Evolutionary conservation across 2,113 vertebrate genomes (phyloP).

Genomic region (Chaetorhynchus papuensis): DNA sequence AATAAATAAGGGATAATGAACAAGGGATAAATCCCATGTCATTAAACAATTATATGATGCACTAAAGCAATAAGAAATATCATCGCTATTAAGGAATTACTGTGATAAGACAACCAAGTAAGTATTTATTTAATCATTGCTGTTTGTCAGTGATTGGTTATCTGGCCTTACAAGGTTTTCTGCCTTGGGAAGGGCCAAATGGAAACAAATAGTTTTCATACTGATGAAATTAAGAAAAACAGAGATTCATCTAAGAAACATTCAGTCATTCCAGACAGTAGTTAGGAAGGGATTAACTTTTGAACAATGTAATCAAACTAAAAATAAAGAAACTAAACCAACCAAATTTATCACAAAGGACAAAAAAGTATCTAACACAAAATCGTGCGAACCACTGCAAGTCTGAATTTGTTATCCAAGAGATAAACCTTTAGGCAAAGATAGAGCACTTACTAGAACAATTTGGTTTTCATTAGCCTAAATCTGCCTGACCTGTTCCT

Average conservation of each 20-base stretch:
- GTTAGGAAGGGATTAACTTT: constrained; percentile 52
- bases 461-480: constrained; percentile 64
- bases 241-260: neutral
- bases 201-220: neutral
- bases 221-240: neutral
- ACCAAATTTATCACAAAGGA: neutral
- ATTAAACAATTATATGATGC: neutral
- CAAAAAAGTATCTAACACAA: neutral
- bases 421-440: constrained; percentile 55
- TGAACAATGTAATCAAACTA: constrained; percentile 37
- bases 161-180: neutral
- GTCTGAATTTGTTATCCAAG: constrained; percentile 32
- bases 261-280: constrained; percentile 31
- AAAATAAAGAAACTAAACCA: neutral
- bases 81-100: neutral
- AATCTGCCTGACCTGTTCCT: constrained; percentile 61
- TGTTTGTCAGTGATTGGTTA: neutral
- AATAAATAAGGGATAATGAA: neutral
- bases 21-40: neutral
- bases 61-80: neutral
- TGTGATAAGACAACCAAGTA: neutral
- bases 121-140: neutral
- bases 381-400: neutral
- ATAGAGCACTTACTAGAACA: constrained; percentile 44
- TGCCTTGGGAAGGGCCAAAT: neutral